Base-by-base conservation (phyloP, 2,888 invertebrate species). In the Lithophane leautieri region DNA sequence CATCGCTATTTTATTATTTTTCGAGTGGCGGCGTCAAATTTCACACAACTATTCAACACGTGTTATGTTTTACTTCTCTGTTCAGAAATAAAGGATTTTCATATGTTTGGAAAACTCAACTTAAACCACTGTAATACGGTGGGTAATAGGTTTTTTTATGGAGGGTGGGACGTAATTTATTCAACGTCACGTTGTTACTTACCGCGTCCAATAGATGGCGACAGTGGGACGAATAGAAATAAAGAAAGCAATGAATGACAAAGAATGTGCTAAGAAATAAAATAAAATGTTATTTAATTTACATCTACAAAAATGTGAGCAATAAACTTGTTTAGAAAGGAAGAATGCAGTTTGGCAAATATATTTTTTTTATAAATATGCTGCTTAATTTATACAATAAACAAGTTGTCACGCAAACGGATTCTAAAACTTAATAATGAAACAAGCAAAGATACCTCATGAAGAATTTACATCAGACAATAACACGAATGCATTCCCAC, bases 11-110 rank as follows among this genome's bases (percentile, higher is more conserved):
- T 83, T 85, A 86, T 88, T 87, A 85, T 93, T 92, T 83, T 92
- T 92, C 92, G 90, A 91, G 92, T 90, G 86, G 88, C 88, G 86
- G 88, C 83, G 84, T 87, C 82, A 87, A 82, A 81, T 34, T 34
- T 34, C 66, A 77, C 60, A 69, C 63, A 60, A 19, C 54, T 69
- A 68, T 70, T 74, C 73, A 61, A 70, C 62, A 73, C 66, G 54
- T 73, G 66, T 73, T 44, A 60, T 63, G 12, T 73, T 40, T 1
- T 19, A 56, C n/a, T 62, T 67, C 16, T 34, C 22, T 22, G n/a
- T 68, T 56, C 56, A n/a, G 42, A 65, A 68, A 76, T 56, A 68
- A 60, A 63, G 8, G 4, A 34, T 25, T 60, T 63, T 52, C 25
- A 44, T 34, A 60, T 40, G 14, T 65, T 78, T 60, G 44, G 28